Evolutionary conservation across 2,888 invertebrate species (phyloP).

Genomic region (Calameuta idolon): DNA sequence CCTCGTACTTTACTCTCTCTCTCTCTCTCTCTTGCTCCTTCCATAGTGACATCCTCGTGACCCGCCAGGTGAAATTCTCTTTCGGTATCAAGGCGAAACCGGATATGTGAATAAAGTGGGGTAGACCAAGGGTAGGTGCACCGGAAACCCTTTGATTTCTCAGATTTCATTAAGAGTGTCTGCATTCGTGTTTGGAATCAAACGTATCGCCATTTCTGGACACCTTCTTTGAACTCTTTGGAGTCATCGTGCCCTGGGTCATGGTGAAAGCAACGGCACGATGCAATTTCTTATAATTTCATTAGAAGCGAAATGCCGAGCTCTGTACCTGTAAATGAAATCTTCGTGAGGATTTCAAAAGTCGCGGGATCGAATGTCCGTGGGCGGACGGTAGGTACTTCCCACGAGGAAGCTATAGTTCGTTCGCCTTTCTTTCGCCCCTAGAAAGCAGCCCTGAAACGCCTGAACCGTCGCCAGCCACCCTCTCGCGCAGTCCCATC

Average conservation of each 20-base stretch:
- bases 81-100: not conserved
- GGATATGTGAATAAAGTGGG: not conserved
- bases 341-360: not conserved
- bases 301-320: not conserved
- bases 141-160: not conserved
- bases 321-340: too few relatives aligned
- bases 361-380: not conserved
- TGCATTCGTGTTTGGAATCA: not conserved
- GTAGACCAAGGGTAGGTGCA: not conserved
- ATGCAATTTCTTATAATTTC: not conserved
- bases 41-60: not conserved
- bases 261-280: not conserved
- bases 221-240: not conserved
- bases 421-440: not conserved
- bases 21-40: not conserved
- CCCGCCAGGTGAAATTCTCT: not conserved
- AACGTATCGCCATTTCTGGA: not conserved
- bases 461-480: not conserved
- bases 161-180: not conserved
- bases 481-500: not conserved
- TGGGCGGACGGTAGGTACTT: not conserved
- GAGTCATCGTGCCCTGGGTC: not conserved
- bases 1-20: constrained; percentile 2
- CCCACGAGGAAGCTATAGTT: not conserved
- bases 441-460: not conserved